Evolutionary conservation across 2,888 invertebrate species (phyloP).

Genomic region (Lasioglossum morio): DNA sequence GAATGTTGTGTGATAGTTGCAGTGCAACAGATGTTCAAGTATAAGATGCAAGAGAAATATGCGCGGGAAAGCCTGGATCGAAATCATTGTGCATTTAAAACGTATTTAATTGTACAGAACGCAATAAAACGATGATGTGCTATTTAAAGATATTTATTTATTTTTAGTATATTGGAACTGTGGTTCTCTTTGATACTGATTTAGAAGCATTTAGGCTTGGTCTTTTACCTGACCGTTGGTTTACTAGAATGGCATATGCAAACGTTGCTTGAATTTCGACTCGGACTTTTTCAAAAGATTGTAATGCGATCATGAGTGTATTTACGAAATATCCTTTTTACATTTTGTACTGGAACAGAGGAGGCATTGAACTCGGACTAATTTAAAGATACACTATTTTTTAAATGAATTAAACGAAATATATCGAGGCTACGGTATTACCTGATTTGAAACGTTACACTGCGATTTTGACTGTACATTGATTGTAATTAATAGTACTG

Average conservation of each 20-base stretch:
- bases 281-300: not conserved
- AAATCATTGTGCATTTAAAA: not conserved
- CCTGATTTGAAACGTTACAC: slow-evolving; percentile 22
- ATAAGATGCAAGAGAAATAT: not conserved
- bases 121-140: not conserved
- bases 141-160: not conserved
- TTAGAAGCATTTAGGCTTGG: not conserved
- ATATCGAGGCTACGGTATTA: slow-evolving; percentile 37
- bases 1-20: not conserved
- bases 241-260: not conserved
- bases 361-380: not conserved
- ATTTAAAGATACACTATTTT: not conserved
- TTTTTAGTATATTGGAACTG: not conserved
- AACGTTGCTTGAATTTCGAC: not conserved
- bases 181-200: not conserved
- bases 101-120: not conserved
- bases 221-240: not conserved
- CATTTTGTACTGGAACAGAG: not conserved
- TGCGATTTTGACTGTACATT: not conserved
- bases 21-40: not conserved
- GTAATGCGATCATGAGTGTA: not conserved
- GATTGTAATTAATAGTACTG: not conserved
- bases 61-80: not conserved
- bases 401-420: not conserved
- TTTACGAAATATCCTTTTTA: slow-evolving; percentile 5